phyloP scores from a whole-genome alignment of 2,888 invertebrate species.

The Conchocele bisecta region DNA sequence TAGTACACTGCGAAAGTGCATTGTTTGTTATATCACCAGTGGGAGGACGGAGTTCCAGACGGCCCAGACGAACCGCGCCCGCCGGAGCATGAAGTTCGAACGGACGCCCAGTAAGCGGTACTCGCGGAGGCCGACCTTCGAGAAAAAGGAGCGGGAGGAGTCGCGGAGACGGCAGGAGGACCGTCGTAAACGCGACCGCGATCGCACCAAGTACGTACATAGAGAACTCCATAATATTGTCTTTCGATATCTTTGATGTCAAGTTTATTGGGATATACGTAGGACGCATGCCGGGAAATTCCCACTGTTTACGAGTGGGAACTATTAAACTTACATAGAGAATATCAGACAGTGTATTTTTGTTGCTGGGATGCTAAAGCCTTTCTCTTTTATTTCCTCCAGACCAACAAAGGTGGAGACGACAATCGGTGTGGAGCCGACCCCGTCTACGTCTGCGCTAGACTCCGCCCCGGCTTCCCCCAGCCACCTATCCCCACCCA shows the following conservation, averaged over 20 bases:
- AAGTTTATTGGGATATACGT: too few species aligned
- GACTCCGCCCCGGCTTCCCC: constrained; percentile 31
- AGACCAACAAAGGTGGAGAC: constrained; percentile 41
- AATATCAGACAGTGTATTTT: too few species aligned
- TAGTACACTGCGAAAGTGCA: too few species aligned
- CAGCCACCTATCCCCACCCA: constrained; percentile 32
- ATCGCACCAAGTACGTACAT: too few species aligned
- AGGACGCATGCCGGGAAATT: too few species aligned
- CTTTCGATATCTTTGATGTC: too few species aligned
- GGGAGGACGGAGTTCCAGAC: constrained; percentile 99
- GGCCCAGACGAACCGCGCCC: constrained; percentile 91
- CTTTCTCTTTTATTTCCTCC: too few species aligned
- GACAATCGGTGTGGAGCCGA: constrained; percentile 51
- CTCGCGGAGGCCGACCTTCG: constrained; percentile 88
- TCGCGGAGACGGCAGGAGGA: constrained; percentile 65
- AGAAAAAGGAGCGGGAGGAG: constrained; percentile 74
- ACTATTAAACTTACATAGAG: too few species aligned
- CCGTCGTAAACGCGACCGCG: constrained; percentile 57
- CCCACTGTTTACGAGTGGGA: too few species aligned
- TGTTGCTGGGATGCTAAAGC: too few species aligned
- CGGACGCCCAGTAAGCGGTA: constrained; percentile 98
- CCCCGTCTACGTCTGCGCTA: constrained; percentile 37
- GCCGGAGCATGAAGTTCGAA: constrained; percentile 97
- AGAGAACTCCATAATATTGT: too few species aligned
- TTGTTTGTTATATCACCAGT: constrained; percentile 83